These are phyloP conservation scores for Mellivora capensis DNA, from an alignment of 2,113 vertebrate genomes.

Conservation along the genomic window DNA sequence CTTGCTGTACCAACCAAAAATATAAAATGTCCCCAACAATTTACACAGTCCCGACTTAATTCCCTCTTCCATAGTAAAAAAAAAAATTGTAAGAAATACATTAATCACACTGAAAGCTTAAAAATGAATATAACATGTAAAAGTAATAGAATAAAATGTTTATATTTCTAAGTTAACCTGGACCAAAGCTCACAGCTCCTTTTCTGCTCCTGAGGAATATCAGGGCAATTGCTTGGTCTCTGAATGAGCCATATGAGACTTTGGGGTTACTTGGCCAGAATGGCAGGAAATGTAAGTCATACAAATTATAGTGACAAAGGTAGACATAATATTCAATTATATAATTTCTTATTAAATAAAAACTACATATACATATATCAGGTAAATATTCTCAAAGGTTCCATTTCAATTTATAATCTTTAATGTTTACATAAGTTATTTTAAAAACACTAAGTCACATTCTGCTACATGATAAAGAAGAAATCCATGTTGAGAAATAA, in stretches of 20 bases:
- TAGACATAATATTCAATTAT: background rate
- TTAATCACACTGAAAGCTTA: background rate
- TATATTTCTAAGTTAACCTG: background rate
- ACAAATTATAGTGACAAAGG: background rate
- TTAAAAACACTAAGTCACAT: background rate
- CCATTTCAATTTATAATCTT: background rate
- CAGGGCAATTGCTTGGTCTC: background rate
- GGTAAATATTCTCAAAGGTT: background rate
- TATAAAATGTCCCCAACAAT: background rate
- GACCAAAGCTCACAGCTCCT: background rate
- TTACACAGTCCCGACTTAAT: background rate
- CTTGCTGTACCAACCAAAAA: background rate
- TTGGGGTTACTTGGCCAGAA: background rate
- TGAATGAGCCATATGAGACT: background rate
- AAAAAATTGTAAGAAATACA: background rate
- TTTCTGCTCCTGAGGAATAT: background rate
- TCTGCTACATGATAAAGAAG: background rate
- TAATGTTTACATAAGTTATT: background rate
- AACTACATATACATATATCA: background rate
- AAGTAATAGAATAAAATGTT: background rate
- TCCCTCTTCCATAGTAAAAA: background rate
- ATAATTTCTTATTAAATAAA: background rate
- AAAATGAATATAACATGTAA: background rate
- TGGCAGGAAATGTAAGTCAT: background rate
- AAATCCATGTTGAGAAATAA: background rate